phyloP scores from a whole-genome alignment of 2,888 invertebrate species.

The Campoplex capitator region DNA sequence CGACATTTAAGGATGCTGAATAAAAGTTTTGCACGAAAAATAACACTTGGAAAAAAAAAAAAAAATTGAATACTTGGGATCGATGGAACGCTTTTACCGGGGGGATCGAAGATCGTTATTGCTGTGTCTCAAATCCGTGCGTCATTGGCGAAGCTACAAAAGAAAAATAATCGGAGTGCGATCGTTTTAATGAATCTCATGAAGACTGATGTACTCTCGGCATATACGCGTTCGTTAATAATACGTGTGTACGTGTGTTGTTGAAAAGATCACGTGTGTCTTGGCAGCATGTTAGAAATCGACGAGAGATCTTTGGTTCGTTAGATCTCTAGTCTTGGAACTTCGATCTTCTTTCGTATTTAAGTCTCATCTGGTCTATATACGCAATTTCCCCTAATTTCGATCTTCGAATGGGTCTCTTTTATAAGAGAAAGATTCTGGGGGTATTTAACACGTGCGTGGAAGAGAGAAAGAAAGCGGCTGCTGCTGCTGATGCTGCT shows the following conservation, averaged over 20 bases:
- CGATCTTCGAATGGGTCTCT: slow-evolving; percentile 61
- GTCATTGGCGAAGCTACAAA: slow-evolving; percentile 57
- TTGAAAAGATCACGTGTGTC: slow-evolving; percentile 30
- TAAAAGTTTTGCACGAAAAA: slow-evolving; percentile 83
- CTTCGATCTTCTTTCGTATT: slow-evolving; percentile 54
- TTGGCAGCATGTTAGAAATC: slow-evolving; percentile 64
- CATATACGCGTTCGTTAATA: not conserved
- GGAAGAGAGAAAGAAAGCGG: slow-evolving; percentile 14
- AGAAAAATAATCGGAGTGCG: slow-evolving; percentile 28
- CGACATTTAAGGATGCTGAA: slow-evolving; percentile 74
- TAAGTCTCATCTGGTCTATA: slow-evolving; percentile 15
- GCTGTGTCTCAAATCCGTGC: slow-evolving; percentile 50
- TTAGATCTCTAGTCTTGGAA: slow-evolving; percentile 37
- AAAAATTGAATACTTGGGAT: slow-evolving; percentile 74
- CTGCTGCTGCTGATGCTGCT: not conserved
- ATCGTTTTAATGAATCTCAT: slow-evolving; percentile 5
- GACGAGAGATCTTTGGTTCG: slow-evolving; percentile 62
- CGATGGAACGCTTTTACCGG: slow-evolving; percentile 30
- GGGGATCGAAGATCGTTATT: slow-evolving; percentile 20
- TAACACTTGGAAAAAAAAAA: slow-evolving; percentile 77
- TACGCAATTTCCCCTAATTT: slow-evolving; percentile 57
- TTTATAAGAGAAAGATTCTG: slow-evolving; percentile 13
- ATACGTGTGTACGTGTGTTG: not conserved
- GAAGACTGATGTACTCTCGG: not conserved
- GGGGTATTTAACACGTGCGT: not conserved